Percentiles rank a stretch among this genome's conserved stretches.
phyloP scores from a whole-genome alignment of 2,797 vertebrate species.

The Parotocinclus haroldoi region DNA sequence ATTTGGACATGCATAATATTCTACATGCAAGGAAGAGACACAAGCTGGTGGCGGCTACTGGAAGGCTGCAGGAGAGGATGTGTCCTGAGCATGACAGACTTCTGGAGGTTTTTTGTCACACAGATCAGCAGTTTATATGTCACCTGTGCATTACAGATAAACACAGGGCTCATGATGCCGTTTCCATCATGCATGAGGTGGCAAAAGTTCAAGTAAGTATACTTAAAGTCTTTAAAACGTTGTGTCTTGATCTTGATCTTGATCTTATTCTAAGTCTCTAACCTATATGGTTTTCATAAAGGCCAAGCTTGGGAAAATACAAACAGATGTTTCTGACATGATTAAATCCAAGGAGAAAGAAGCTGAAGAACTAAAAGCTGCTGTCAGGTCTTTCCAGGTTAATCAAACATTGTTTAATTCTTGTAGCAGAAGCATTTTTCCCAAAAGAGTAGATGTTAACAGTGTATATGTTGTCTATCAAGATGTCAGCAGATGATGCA shows the following conservation, averaged over 20 bases:
- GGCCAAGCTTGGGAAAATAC: constrained; percentile 9
- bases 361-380: constrained; percentile 12
- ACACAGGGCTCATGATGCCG: constrained; percentile 31
- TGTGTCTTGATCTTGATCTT: background rate
- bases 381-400: constrained; percentile 31
- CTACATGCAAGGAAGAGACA: constrained; percentile 32
- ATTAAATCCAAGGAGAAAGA: constrained; percentile 29
- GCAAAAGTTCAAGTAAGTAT: constrained; percentile 25
- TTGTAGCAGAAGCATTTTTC: background rate
- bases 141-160: constrained; percentile 58
- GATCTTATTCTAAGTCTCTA: background rate
- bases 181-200: constrained; percentile 18
- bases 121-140: constrained; percentile 79
- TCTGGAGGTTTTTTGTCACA: constrained; percentile 80
- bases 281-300: constrained; percentile 9
- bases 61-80: background rate
- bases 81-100: constrained; percentile 71
- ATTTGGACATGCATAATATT: constrained; percentile 29
- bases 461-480: background rate
- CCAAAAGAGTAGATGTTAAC: background rate
- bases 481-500: constrained; percentile 18
- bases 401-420: background rate
- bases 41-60: constrained; percentile 21
- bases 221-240: background rate
- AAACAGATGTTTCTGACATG: background rate